Percentiles rank a stretch among this genome's conserved stretches.
phyloP scores from a whole-genome alignment of 1,140 invertebrate genomes.

The Lucilia sericata region DNA sequence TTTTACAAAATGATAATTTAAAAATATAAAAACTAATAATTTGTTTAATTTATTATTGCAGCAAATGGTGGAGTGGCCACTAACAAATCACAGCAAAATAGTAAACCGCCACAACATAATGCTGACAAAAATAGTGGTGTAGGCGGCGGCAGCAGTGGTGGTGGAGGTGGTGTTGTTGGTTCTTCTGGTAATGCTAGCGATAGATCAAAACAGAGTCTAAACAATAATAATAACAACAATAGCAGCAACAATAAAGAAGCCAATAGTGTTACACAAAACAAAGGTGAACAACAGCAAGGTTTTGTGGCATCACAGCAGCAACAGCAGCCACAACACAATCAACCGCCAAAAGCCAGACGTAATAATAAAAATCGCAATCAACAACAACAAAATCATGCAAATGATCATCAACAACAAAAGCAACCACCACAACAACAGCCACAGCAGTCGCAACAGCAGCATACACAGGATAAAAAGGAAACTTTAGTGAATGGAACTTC shows the following conservation, averaged over 20 bases:
- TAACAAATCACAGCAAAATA: conserved; percentile 61
- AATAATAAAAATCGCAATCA: conserved; percentile 56
- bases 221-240: conserved; percentile 43
- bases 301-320: conserved; percentile 49
- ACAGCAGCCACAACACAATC: conserved; percentile 47
- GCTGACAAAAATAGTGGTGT: conserved; percentile 62
- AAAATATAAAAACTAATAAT: neutral
- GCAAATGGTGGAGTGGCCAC: conserved; percentile 63
- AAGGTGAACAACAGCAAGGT: conserved; percentile 48
- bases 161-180: conserved; percentile 46
- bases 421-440: conserved; percentile 57
- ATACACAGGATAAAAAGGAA: conserved; percentile 58
- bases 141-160: conserved; percentile 49
- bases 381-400: conserved; percentile 40
- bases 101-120: conserved; percentile 52
- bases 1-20: neutral
- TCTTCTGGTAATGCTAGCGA: conserved; percentile 50
- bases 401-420: conserved; percentile 49
- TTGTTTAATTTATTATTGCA: conserved; percentile 44
- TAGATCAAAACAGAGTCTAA: conserved; percentile 51
- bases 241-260: conserved; percentile 45
- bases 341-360: conserved; percentile 61
- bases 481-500: conserved; percentile 65
- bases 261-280: conserved; percentile 41
- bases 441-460: conserved; percentile 51